Evolutionary conservation across 2,113 vertebrate species (phyloP), one percentile per base, ranked within the genome.

Genomic region (Ceyx melanurus): DNA sequence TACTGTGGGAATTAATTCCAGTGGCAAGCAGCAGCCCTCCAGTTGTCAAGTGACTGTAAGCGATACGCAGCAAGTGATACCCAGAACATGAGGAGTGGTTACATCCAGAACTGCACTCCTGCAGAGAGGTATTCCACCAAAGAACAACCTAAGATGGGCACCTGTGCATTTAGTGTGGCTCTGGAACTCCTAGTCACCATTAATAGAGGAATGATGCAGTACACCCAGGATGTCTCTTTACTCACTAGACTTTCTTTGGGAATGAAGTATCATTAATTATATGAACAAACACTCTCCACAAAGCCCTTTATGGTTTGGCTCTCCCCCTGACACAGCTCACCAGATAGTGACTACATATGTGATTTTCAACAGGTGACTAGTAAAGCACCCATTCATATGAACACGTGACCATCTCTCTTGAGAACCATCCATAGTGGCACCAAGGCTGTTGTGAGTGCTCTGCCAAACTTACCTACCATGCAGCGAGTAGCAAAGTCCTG

Each of bases 91-190:
- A 57, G 62, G 4, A 65, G 35, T 13, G 43, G 62, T 74, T 82
- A 9, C n/a, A 73, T 22, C 29, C 62, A 91, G 62, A 42, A 20
- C 3, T 4, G 35, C 35, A 25, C 37, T 28, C 50, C 60, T 48
- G 58, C 60, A 54, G 1, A 28, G 66, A 85, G 6, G 7, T 26
- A 25, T 53, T 13, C 60, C n/a, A 60, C 20, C 28, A 71, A 37
- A 74, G 35, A 43, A 43, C 4, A 56, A 67, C 19, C 43, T 33
- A 18, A 33, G 5, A 31, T 53, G 12, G 7, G 29, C 71, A 29
- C 10, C 18, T 60, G 13, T 37, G 35, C n/a, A 4, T 2, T 6
- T 29, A 66, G 5, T 3, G 1, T 3, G 19, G 62, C 42, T 37
- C 85, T 54, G 71, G 33, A 80, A 10, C 25, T 62, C 43, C 35